These are phyloP conservation scores for Etheostoma spectabile DNA, from an alignment of 2,113 vertebrate species.

Conservation along the genomic window DNA sequence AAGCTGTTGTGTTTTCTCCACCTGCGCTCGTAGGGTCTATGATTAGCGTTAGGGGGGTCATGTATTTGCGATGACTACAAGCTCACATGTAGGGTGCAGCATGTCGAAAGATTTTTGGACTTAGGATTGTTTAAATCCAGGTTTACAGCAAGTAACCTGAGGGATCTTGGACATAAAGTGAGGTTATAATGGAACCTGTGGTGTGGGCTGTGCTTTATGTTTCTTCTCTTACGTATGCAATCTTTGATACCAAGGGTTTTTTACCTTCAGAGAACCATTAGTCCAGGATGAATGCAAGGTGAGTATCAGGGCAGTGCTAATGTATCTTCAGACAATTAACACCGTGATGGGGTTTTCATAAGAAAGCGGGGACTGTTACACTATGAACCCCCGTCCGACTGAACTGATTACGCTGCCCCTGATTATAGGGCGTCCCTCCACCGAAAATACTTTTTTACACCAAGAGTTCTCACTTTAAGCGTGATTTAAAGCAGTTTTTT, in stretches of 20 bases:
- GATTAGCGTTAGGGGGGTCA: too few relatives aligned
- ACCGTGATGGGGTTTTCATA: background rate
- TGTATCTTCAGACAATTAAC: constrained; percentile 40
- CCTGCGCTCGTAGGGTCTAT: too few relatives aligned
- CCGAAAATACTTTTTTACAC: constrained; percentile 28
- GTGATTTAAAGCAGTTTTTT: constrained; percentile 30
- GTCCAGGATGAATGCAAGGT: constrained; percentile 6
- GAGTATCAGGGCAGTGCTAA: constrained; percentile 20
- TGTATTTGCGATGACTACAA: too few relatives aligned
- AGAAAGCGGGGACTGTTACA: constrained; percentile 7
- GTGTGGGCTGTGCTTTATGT: background rate
- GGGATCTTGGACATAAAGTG: too few relatives aligned
- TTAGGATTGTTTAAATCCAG: background rate
- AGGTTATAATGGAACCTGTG: too few relatives aligned
- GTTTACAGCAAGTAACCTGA: background rate
- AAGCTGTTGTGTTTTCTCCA: too few relatives aligned
- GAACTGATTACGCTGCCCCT: constrained; percentile 38
- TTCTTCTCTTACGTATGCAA: background rate
- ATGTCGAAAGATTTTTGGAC: background rate
- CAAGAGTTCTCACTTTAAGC: constrained; percentile 30
- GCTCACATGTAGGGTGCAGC: too few relatives aligned
- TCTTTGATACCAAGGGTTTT: background rate
- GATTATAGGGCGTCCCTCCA: constrained; percentile 36
- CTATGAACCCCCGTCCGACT: constrained; percentile 22
- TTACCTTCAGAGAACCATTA: background rate